phyloP scores from a whole-genome alignment of 30 jellyfish, hydroid and myxozoan species.

The Phacellophora camtschatica region DNA sequence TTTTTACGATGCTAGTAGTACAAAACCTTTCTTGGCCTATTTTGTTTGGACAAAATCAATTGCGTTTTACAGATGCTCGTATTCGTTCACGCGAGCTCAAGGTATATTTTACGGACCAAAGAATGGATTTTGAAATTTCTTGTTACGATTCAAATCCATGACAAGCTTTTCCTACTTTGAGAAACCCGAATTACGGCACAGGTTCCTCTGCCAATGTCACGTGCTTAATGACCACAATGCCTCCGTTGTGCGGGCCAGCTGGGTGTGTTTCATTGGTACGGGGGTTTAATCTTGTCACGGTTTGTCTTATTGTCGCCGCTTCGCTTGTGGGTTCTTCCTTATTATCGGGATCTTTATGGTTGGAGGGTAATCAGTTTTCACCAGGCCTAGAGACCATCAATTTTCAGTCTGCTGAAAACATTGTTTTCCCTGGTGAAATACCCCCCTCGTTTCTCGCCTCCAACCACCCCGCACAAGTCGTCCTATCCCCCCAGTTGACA shows the following conservation, averaged over 20 bases:
- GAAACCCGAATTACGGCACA: not conserved
- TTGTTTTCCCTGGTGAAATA: not conserved
- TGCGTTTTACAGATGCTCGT: conserved; percentile 32
- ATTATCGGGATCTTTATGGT: conserved; percentile 15
- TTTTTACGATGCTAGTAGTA: conserved; percentile 38
- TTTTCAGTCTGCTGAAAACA: not conserved
- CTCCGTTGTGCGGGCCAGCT: not conserved
- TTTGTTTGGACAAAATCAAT: conserved; percentile 49
- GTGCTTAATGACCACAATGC: conserved; percentile 14
- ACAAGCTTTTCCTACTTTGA: not conserved
- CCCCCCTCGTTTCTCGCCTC: not conserved
- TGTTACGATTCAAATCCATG: conserved; percentile 34
- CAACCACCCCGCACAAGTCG: not conserved
- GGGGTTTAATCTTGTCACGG: conserved; percentile 25
- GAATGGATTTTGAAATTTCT: conserved; percentile 13
- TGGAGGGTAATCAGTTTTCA: conserved; percentile 32
- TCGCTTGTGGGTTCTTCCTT: not conserved
- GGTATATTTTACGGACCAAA: conserved; percentile 21
- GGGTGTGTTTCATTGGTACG: not conserved
- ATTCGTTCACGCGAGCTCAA: conserved; percentile 11
- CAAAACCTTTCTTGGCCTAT: conserved; percentile 39
- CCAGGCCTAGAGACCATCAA: conserved; percentile 25
- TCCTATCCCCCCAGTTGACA: not conserved
- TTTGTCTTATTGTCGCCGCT: not conserved
- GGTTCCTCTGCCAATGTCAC: conserved; percentile 52